Conservation (phyloP, 2,797 vertebrate species). For the Cynodonichthys magdalenae region DNA sequence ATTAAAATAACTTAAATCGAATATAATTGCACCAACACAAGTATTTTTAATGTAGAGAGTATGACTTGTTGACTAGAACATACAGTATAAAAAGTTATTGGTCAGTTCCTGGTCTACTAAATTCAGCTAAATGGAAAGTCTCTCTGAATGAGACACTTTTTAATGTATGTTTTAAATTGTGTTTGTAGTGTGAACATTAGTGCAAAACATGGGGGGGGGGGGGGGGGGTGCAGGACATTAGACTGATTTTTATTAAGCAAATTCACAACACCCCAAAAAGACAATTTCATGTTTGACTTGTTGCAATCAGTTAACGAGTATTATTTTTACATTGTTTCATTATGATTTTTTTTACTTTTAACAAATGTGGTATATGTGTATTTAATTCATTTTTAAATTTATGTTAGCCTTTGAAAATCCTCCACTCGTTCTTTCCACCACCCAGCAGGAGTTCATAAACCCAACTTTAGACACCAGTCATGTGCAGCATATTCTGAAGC, state of each 20-base stretch:
- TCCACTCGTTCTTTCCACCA: not conserved
- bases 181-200: too few species aligned
- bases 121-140: too few species aligned
- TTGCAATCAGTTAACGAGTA: too few species aligned
- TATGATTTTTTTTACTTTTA: not conserved
- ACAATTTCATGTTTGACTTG: too few species aligned
- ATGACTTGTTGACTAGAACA: slow-evolving; percentile 4
- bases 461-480: not conserved
- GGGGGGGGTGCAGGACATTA: too few species aligned
- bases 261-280: too few species aligned
- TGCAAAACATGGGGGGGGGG: too few species aligned
- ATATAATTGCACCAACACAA: slow-evolving; percentile 13
- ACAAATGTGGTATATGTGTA: not conserved
- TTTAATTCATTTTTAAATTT: not conserved
- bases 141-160: too few species aligned
- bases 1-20: slow-evolving; percentile 39
- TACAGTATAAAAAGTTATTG: not conserved
- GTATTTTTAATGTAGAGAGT: slow-evolving; percentile 4
- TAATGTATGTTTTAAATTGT: too few species aligned
- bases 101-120: too few species aligned
- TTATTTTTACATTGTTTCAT: not conserved
- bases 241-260: too few species aligned
- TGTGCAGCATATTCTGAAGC: not conserved
- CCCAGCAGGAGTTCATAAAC: not conserved
- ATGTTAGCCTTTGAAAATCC: not conserved